Percentiles rank a stretch among this genome's conserved stretches.
These are phyloP conservation scores for Limnephilus marmoratus DNA, from an alignment of 2,888 invertebrate genomes.

Conservation along the genomic window DNA sequence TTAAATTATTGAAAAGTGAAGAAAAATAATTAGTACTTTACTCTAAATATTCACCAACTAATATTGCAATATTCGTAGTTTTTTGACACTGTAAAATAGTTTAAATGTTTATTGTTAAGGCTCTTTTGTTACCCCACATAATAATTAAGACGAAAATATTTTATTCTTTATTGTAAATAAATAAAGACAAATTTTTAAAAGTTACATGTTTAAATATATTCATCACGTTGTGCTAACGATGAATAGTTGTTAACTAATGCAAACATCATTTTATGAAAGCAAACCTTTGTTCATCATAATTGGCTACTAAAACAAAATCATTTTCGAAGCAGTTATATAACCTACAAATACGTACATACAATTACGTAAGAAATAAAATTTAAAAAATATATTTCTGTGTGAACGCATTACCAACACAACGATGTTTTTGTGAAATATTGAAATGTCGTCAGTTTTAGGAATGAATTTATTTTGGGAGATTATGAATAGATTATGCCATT, in stretches of 20 bases:
- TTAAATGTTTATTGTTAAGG: neutral
- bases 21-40: neutral
- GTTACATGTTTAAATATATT: neutral
- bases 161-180: constrained; percentile 40
- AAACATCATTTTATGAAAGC: neutral
- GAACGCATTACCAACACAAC: neutral
- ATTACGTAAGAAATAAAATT: neutral
- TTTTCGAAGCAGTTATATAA: no score
- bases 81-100: constrained; percentile 27
- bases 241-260: neutral
- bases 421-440: neutral
- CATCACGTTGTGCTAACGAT: neutral
- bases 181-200: neutral
- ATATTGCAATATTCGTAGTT: constrained; percentile 17
- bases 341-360: neutral
- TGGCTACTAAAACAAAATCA: neutral
- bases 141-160: neutral
- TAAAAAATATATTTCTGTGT: neutral
- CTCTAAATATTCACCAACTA: constrained; percentile 4
- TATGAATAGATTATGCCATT: neutral
- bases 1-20: neutral
- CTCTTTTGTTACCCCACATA: neutral
- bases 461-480: neutral
- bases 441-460: neutral
- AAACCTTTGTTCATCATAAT: neutral